Conservation (phyloP, 2,888 invertebrate species). For the Peribatodes rhomboidaria region DNA sequence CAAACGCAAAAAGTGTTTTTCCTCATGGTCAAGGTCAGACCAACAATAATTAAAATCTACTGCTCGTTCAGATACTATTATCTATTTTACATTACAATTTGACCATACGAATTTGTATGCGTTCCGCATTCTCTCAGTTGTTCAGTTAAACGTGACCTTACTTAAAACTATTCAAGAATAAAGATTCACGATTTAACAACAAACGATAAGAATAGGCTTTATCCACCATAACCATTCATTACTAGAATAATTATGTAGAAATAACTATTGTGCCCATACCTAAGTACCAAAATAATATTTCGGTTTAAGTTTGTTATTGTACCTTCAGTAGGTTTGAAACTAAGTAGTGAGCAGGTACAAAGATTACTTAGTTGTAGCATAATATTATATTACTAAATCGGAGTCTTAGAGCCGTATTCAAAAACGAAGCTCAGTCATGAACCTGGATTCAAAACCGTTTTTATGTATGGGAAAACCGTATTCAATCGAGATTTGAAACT, state of each 20-base stretch:
- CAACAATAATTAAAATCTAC: neutral
- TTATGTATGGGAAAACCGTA: too few species aligned
- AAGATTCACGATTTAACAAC: neutral
- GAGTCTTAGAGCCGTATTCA: too few species aligned
- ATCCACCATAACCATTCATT: neutral
- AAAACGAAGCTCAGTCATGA: too few species aligned
- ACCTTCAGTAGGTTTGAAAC: too few species aligned
- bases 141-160: slow-evolving; percentile 7
- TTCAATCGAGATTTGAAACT: too few species aligned
- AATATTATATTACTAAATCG: too few species aligned
- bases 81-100: slow-evolving; percentile 21
- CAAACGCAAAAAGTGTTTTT: neutral
- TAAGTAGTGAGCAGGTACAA: too few species aligned
- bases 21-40: slow-evolving; percentile 20
- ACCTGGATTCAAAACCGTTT: too few species aligned
- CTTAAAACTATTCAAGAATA: slow-evolving; percentile 1
- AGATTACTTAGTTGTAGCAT: too few species aligned
- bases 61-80: slow-evolving; percentile 1
- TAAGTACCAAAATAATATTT: too few species aligned
- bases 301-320: too few species aligned
- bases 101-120: slow-evolving; percentile 7
- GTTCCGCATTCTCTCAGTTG: slow-evolving; percentile 5
- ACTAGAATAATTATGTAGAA: neutral
- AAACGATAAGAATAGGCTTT: neutral
- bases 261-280: too few species aligned